Evolutionary conservation across 2,888 invertebrate species (phyloP).

Genomic region (Drosophila recens): DNA sequence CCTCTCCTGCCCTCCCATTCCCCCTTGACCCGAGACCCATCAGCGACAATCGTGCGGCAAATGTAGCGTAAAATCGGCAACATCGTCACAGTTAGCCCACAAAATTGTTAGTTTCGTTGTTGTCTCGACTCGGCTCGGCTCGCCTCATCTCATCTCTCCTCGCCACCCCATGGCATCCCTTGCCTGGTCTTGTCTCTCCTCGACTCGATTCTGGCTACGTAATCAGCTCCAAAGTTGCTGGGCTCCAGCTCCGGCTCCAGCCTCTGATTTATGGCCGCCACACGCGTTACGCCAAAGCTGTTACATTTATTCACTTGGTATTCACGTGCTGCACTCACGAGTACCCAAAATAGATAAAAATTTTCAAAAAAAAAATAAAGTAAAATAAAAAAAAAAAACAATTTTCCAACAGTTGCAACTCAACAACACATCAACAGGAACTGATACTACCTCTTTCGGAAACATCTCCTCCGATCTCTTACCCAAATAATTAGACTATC

Average conservation of each 20-base stretch:
- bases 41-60: slow-evolving; percentile 72
- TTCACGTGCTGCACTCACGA: slow-evolving; percentile 26
- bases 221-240: slow-evolving; percentile 59
- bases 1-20: neutral
- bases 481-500: slow-evolving; percentile 14
- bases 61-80: slow-evolving; percentile 76
- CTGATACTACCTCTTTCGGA: slow-evolving; percentile 11
- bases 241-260: slow-evolving; percentile 3
- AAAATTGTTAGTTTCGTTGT: slow-evolving; percentile 72
- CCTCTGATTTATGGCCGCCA: slow-evolving; percentile 62
- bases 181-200: neutral
- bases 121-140: slow-evolving; percentile 46
- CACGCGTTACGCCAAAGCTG: slow-evolving; percentile 49
- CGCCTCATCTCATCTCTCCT: neutral
- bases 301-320: slow-evolving; percentile 46
- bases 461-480: slow-evolving; percentile 3
- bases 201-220: slow-evolving; percentile 25
- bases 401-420: slow-evolving; percentile 12
- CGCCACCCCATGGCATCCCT: too few relatives aligned
- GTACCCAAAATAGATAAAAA: slow-evolving; percentile 3
- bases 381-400: slow-evolving; percentile 9
- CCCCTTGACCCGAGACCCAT: slow-evolving; percentile 4
- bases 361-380: neutral
- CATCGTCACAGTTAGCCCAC: slow-evolving; percentile 65
- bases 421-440: slow-evolving; percentile 32